A percentile compares a stretch with the other conserved stretches of the same genome.
Evolutionary conservation across 2,797 vertebrate species (phyloP).

Genomic region (Amazona finschi): DNA sequence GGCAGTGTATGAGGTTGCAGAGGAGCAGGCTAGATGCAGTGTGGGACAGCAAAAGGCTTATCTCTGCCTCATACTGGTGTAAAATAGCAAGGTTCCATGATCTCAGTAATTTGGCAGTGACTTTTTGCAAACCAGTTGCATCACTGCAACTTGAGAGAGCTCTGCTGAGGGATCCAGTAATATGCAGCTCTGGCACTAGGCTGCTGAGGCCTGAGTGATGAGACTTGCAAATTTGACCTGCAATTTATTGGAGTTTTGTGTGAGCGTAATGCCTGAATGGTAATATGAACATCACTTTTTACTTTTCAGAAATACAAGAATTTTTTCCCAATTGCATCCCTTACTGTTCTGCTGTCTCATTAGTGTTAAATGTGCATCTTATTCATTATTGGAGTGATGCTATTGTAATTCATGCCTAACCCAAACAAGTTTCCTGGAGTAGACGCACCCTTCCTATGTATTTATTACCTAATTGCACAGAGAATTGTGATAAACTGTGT

Average conservation of each 20-base stretch:
- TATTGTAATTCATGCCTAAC: background rate
- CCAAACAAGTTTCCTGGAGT: background rate
- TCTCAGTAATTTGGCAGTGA: background rate
- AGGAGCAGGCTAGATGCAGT: background rate
- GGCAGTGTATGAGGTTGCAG: background rate
- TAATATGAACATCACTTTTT: background rate
- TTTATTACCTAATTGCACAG: background rate
- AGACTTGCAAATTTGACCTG: background rate
- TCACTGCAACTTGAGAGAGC: background rate
- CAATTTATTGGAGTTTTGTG: background rate
- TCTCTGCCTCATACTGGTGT: background rate
- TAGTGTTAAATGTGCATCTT: background rate
- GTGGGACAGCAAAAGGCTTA: background rate
- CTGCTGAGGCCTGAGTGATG: background rate
- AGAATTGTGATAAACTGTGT: background rate
- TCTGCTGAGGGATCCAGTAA: background rate
- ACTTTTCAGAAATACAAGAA: background rate
- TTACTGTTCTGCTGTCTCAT: background rate
- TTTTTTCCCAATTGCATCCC: background rate
- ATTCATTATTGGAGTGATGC: background rate
- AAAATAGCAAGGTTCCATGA: background rate
- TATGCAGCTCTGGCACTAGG: background rate
- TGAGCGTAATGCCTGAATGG: background rate
- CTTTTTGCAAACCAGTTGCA: background rate
- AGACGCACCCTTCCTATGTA: background rate